Evolutionary conservation across 2,113 vertebrate species (phyloP), one percentile per base, ranked within the genome.

Genomic region (Andinoacara biseriatus): DNA sequence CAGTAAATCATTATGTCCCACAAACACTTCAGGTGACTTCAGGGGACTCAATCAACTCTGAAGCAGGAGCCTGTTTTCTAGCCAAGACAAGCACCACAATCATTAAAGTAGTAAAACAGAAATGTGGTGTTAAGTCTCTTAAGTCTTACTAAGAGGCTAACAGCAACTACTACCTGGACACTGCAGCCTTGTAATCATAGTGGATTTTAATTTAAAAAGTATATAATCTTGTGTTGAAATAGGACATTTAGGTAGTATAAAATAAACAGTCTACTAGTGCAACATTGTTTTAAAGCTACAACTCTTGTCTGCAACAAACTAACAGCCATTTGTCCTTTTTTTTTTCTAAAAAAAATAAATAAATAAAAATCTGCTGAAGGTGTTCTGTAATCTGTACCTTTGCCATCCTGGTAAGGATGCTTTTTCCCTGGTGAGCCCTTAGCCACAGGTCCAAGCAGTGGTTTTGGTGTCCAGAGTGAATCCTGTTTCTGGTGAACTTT

Each of bases 381-480:
- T 17, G 13, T 49, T 57, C 80, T 76, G 5, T 5, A 18, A 67
- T 83, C 76, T 69, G 78, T 91, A 93, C 94, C 93, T 94, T 93
- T 94, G 76, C 78, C 84, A n/a, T 94, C 91, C 35, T 87, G 74
- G 87, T 84, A 84, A 74, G 82, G 78, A 59, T 87, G 83, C 1
- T 80, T 88, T 76, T 87, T 88, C 46, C 87, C 88, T 1, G 35
- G 75, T 3, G 81, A 84, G 69, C 76, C 86, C 67, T 83, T 87
- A 43, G 13, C 10, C 11, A 90, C 15, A 6, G 74, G 91, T 89
- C 92, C 93, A 1, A 92, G 90, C 88, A 94, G 35, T 0, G 90
- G 95, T 95, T 97, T 97, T 91, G 96, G 95, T 54, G 95, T 96
- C 97, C 96, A 97, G 72, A 97, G 95, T 67, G 95, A 95, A 84